These are phyloP conservation scores for Ornithorhynchus anatinus DNA, from an alignment of 2,113 vertebrate species.

Conservation along the genomic window DNA sequence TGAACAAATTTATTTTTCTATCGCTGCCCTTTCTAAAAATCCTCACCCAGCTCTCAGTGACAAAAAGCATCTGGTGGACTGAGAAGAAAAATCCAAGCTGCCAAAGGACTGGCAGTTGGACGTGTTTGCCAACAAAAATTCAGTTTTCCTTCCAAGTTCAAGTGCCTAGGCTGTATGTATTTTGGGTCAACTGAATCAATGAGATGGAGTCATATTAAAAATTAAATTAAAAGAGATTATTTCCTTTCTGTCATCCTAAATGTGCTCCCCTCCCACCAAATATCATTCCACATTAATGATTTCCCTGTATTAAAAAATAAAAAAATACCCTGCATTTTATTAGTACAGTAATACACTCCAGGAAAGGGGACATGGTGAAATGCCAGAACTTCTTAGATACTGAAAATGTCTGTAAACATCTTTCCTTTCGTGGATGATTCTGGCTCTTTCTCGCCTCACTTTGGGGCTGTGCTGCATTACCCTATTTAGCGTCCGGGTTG, in stretches of 20 bases:
- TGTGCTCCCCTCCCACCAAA: not conserved
- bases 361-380: not conserved
- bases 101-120: not conserved
- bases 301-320: constrained; percentile 9
- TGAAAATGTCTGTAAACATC: constrained; percentile 9
- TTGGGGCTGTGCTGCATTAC: constrained; percentile 17
- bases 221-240: constrained; percentile 8
- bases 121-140: not conserved
- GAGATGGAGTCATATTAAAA: constrained; percentile 8
- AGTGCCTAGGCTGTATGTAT: not conserved
- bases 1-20: constrained; percentile 34
- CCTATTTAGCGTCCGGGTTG: not conserved
- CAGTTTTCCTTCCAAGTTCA: not conserved
- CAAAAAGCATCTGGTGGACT: constrained; percentile 11
- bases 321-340: not conserved
- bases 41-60: constrained; percentile 28
- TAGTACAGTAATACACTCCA: constrained; percentile 14
- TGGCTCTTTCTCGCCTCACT: not conserved
- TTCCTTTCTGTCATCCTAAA: constrained; percentile 3
- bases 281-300: not conserved
- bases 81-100: not conserved
- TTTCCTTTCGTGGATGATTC: not conserved
- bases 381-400: constrained; percentile 12
- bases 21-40: constrained; percentile 20
- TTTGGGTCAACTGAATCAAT: constrained; percentile 4